Evolutionary conservation across 2,797 vertebrate genomes (phyloP), one percentile per base, ranked within the genome.

Genomic region (Nothura maculosa): DNA sequence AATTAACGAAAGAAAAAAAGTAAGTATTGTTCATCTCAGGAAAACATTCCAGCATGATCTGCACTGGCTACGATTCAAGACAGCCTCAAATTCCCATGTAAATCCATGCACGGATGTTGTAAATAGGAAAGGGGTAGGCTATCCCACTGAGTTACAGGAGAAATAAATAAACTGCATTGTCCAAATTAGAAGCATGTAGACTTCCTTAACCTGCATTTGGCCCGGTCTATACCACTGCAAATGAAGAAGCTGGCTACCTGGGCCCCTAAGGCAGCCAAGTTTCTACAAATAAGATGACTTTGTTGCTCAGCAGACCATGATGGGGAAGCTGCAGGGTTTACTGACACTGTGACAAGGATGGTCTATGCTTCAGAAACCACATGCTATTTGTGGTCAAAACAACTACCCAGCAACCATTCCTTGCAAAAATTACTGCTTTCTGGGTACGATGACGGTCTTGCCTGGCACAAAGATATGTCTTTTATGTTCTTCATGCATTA

Each of bases 61-160:
- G 70, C 64, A 48, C 62, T 91, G 94, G 86, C 88, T 90, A 36
- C 6, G 6, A 78, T 69, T 89, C 84, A 92, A 90, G 63, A 16
- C 74, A 87, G 24, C 72, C 84, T 85, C 73, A 83, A 91, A 77
- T 16, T 27, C 2, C 15, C 62, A 50, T 70, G 57, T 92, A 92
- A 88, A n/a, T 72, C 62, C 66, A 87, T 93, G 54, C 72, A 81
- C 89, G 95, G 84, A 82, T 83, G 75, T 40, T 55, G 57, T 82
- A 90, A 87, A 93, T 54, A 96, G 85, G 81, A 73, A 86, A 81
- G 27, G 36, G 66, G 84, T 54, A 75, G 76, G 48, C 28, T 82
- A 58, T 48, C 57, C 68, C 72, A 58, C 30, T n/a, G 52, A 55
- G 52, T n/a, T 55, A 55, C n/a, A 55, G 14, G 78, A 92, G 84